Evolutionary conservation across 1,140 invertebrate genomes (phyloP).

Genomic region (Drosophila teissieri): DNA sequence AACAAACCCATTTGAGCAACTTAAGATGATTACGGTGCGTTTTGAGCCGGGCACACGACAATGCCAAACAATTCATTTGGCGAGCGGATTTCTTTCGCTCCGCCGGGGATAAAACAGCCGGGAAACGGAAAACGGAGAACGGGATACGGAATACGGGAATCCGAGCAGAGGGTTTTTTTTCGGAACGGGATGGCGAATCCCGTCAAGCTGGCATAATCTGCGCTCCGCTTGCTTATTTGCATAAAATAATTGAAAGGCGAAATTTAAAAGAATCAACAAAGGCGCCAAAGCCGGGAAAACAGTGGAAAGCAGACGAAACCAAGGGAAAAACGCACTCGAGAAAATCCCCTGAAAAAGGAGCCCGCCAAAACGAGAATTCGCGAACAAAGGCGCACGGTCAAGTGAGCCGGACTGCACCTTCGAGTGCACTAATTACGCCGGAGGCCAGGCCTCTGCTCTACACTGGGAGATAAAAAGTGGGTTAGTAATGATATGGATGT

Average conservation of each 20-base stretch:
- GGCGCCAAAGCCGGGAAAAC: conserved; percentile 41
- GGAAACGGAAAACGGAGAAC: conserved; percentile 7
- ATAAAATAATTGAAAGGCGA: conserved; percentile 83
- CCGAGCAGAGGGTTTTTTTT: conserved; percentile 7
- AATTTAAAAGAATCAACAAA: conserved; percentile 83
- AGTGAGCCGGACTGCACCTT: conserved; percentile 47
- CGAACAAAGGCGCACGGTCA: conserved; percentile 63
- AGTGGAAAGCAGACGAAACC: conserved; percentile 16
- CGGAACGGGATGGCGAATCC: conserved; percentile 37
- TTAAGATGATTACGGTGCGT: conserved; percentile 73
- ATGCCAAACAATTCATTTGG: conserved; percentile 78
- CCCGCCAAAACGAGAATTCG: conserved; percentile 11
- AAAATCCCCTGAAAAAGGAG: conserved; percentile 41
- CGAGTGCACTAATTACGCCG: conserved; percentile 74
- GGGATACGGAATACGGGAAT: conserved; percentile 20
- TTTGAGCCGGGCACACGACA: conserved; percentile 38
- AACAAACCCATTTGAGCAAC: conserved; percentile 77
- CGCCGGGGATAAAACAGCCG: conserved; percentile 14
- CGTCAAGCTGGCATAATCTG: conserved; percentile 82
- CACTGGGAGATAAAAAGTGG: neutral
- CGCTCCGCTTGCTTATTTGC: conserved; percentile 78
- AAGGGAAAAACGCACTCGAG: conserved; percentile 46
- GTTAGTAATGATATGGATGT: too few relatives aligned
- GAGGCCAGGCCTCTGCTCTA: conserved; percentile 7
- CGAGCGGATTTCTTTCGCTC: conserved; percentile 63